Evolutionary conservation across 2,113 vertebrate species (phyloP).

Genomic region (Alectura lathami): DNA sequence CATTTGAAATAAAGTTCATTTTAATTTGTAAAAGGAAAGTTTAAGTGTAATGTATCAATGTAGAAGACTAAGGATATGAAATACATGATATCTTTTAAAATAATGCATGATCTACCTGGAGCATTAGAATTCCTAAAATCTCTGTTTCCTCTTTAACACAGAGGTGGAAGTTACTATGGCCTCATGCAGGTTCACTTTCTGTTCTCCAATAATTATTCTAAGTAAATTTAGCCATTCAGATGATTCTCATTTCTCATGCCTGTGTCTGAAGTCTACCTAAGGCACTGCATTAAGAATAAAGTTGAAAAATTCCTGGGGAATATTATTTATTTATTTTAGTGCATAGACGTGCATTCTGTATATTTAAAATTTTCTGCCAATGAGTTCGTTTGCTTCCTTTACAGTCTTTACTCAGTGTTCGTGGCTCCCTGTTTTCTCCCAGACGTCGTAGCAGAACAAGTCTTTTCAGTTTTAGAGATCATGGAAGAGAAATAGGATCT

Average conservation of each 20-base stretch:
- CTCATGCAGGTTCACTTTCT: not conserved
- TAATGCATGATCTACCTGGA: not conserved
- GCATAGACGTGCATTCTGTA: not conserved
- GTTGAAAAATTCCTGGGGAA: not conserved
- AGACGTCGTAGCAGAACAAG: conserved; percentile 90
- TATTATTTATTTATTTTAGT: not conserved
- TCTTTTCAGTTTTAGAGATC: conserved; percentile 87
- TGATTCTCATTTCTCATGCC: not conserved
- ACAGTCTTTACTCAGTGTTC: conserved; percentile 92
- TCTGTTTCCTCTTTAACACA: not conserved
- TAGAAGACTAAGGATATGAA: not conserved
- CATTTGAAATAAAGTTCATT: not conserved
- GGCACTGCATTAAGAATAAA: not conserved
- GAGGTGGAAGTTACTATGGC: not conserved
- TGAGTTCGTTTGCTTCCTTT: conserved; percentile 56
- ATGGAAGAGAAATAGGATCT: conserved; percentile 79
- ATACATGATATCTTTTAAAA: not conserved
- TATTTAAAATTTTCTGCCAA: not conserved
- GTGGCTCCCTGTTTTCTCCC: conserved; percentile 86
- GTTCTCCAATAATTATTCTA: not conserved
- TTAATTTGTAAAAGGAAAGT: not conserved
- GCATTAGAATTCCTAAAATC: not conserved
- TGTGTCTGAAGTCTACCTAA: not conserved
- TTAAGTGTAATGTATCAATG: not conserved
- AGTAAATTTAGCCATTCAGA: not conserved